Conservation (phyloP, 2,888 invertebrate species). For the Apoda limacodes region DNA sequence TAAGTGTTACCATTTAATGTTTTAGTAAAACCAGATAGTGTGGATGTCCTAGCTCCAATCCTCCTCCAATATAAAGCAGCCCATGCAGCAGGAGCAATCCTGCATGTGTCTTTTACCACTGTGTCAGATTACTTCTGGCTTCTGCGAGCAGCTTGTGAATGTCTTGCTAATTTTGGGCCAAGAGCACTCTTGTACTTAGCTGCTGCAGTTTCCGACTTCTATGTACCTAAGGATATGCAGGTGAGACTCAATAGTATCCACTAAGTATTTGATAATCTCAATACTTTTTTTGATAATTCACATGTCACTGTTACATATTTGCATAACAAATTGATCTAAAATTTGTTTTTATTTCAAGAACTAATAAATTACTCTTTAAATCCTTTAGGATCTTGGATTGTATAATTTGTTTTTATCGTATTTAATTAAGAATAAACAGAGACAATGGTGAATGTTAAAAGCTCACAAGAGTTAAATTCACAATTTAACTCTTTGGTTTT, state of each 20-base stretch:
- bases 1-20: too few relatives aligned
- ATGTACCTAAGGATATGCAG: conserved; percentile 90
- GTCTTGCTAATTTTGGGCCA: conserved; percentile 74
- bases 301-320: too few relatives aligned
- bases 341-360: not conserved
- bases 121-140: conserved; percentile 95
- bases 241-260: too few relatives aligned
- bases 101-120: conserved; percentile 85
- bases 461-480: too few relatives aligned
- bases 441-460: too few relatives aligned
- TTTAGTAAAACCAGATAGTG: conserved; percentile 78
- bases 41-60: conserved; percentile 77
- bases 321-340: not conserved
- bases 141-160: conserved; percentile 83
- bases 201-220: conserved; percentile 99
- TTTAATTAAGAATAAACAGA: too few relatives aligned
- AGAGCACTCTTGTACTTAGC: conserved; percentile 91
- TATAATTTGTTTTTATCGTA: too few relatives aligned
- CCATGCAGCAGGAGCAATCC: conserved; percentile 77
- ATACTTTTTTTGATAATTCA: not conserved
- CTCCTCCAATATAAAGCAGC: conserved; percentile 84
- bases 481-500: too few relatives aligned
- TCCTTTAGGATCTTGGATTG: too few relatives aligned
- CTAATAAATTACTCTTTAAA: not conserved
- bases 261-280: too few relatives aligned